phyloP scores from a whole-genome alignment of 2,113 vertebrate genomes.

The Passerina amoena region DNA sequence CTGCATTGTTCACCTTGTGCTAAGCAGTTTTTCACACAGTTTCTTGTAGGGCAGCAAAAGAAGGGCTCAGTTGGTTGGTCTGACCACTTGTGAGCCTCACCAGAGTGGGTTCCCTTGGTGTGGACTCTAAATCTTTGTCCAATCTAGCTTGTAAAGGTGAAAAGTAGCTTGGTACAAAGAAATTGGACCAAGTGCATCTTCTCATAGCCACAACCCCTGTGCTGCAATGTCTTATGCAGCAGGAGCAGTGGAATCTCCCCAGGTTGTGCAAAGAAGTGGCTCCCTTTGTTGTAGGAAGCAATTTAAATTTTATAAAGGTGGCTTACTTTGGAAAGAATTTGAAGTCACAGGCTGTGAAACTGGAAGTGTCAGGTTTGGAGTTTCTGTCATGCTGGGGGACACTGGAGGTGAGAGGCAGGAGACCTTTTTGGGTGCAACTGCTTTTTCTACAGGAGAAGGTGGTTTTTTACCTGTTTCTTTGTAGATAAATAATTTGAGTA shows the following conservation, averaged over 20 bases:
- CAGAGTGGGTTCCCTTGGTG: background rate
- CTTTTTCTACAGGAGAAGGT: background rate
- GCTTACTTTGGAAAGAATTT: background rate
- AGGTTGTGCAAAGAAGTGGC: background rate
- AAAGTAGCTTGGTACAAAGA: background rate
- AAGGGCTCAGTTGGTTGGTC: background rate
- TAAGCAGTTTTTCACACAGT: background rate
- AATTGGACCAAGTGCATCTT: background rate
- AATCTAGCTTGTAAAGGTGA: background rate
- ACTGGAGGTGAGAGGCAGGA: background rate
- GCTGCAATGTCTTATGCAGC: background rate
- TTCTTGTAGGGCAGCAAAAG: background rate
- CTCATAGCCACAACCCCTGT: background rate
- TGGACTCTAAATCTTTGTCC: background rate
- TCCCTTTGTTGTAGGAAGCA: background rate
- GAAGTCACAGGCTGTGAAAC: background rate
- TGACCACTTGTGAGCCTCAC: background rate
- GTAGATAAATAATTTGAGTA: background rate
- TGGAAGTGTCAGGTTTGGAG: background rate
- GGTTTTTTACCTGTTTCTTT: background rate
- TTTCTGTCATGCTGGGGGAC: background rate
- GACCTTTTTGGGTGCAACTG: background rate
- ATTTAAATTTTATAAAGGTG: background rate
- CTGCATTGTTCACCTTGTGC: background rate
- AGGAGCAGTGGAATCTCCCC: background rate